These are phyloP conservation scores for Paramuricea clavata DNA, from an alignment of 92 coral and sea anemone species.

Conservation along the genomic window DNA sequence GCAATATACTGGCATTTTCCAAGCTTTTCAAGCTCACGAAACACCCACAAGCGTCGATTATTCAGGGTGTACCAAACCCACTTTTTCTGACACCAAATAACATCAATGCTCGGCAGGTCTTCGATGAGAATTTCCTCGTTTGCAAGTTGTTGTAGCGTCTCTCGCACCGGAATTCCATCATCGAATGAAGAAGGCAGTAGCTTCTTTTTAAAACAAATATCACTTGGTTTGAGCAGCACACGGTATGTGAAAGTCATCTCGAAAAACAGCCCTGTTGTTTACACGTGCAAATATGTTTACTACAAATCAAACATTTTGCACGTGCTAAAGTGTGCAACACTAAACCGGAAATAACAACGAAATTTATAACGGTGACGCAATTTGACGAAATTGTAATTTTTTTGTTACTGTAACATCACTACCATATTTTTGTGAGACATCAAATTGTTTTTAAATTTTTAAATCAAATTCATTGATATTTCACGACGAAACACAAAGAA, in stretches of 20 bases:
- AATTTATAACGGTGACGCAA: too few relatives aligned
- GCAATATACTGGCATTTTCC: constrained; percentile 78
- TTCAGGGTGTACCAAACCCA: constrained; percentile 96
- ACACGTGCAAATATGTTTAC: not conserved
- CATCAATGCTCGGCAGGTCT: constrained; percentile 86
- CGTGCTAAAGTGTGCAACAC: constrained; percentile 2
- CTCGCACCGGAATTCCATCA: constrained; percentile 83
- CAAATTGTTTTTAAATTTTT: too few relatives aligned
- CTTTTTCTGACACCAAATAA: constrained; percentile 86
- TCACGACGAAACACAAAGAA: too few relatives aligned
- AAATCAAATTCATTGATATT: too few relatives aligned
- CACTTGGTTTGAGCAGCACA: constrained; percentile 92
- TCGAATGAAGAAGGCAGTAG: constrained; percentile 80
- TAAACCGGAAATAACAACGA: constrained; percentile 6
- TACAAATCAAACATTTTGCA: not conserved
- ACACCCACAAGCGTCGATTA: constrained; percentile 94
- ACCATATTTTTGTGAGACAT: too few relatives aligned
- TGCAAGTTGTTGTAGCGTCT: constrained; percentile 82
- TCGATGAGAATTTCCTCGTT: constrained; percentile 84
- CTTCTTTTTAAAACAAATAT: constrained; percentile 87
- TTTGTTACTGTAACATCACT: too few relatives aligned
- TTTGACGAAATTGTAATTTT: too few relatives aligned
- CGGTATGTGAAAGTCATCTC: constrained; percentile 80
- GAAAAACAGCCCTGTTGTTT: not conserved
- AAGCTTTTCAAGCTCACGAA: constrained; percentile 85